A percentile compares a stretch with the other conserved stretches of the same genome.
Evolutionary conservation across 1,140 invertebrate species (phyloP).

Genomic region (Scylla paramamosain): DNA sequence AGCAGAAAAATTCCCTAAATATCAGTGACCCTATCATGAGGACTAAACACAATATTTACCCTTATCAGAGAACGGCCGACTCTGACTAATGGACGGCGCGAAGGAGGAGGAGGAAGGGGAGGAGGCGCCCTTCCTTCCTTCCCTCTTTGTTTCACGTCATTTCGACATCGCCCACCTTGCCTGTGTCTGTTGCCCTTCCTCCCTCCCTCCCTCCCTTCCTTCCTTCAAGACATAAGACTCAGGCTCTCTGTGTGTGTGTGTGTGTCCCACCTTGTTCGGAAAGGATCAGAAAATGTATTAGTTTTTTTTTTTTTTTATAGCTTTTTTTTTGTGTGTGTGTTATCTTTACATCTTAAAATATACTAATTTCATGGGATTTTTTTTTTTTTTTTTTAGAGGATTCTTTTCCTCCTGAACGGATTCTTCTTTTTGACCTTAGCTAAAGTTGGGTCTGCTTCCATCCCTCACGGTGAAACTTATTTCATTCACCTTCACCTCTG

Average conservation of each 20-base stretch:
- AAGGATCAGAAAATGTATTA: too few species aligned
- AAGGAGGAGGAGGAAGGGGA: not conserved
- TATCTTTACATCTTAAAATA: too few species aligned
- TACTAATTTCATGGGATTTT: too few species aligned
- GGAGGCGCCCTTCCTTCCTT: not conserved
- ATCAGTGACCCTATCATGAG: slow-evolving; percentile 12
- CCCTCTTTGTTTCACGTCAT: slow-evolving; percentile 13
- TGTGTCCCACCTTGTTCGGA: not conserved
- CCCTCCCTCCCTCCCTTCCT: too few species aligned
- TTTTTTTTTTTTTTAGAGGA: too few species aligned
- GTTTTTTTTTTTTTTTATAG: too few species aligned
- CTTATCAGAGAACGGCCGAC: not conserved
- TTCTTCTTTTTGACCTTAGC: too few species aligned
- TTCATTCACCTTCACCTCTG: too few species aligned
- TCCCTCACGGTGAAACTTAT: too few species aligned
- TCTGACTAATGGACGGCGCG: not conserved
- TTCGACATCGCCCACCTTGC: not conserved
- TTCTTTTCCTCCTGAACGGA: too few species aligned
- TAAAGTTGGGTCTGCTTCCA: too few species aligned
- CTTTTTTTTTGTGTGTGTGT: too few species aligned
- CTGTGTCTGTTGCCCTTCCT: not conserved
- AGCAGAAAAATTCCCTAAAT: slow-evolving; percentile 23
- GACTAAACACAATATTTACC: slow-evolving; percentile 5
- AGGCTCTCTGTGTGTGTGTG: not conserved
- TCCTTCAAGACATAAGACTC: not conserved